Base-by-base conservation (phyloP, 2,888 invertebrate genomes). In the Priocnemis perturbator region DNA sequence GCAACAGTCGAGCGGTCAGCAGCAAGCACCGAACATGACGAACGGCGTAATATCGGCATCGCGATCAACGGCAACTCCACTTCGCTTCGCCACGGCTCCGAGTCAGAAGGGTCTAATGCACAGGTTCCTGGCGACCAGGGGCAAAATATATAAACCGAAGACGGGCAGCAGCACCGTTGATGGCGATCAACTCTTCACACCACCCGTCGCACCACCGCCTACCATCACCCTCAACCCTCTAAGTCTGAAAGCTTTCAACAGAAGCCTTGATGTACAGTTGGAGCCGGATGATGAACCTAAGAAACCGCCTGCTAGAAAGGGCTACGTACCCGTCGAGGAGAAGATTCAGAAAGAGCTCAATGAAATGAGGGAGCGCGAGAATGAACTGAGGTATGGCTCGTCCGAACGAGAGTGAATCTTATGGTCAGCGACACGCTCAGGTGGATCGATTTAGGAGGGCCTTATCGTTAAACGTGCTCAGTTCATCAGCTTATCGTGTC, bases 311-410 rank as follows among this genome's bases (percentile, higher is more conserved):
- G 90, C 93, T 44, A 91, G 95, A 65, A 95, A 95, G 76, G 95
- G 95, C 17, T 95, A 92, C 87, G 93, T 96, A 3, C 95, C 96
- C 0, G 96, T 97, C 2, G 96, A 97, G 87, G 94, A 96, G 83
- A 96, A 96, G 89, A 97, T 97, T 81, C 95, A 96, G 84, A 93
- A 93, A 74, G 97, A 97, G 88, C 90, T 97, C 60, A 91, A 93
- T 85, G 97, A 97, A 82, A 94, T 97, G 92, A 94, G 95, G 84
- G 93, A 93, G 76, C 91, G 96, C 64, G 96, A 96, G 85, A 93
- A 94, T 75, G 96, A 96, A 84, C 90, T 96, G 53, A 95, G 95
- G 91, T 92, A 81, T 77, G n/a, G n/a, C n/a, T n/a, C n/a, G n/a
- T n/a, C n/a, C n/a, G n/a, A n/a, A n/a, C n/a, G n/a, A n/a, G n/a